Evolutionary conservation across 2,888 invertebrate genomes (phyloP).

Genomic region (Saturnia japonica): DNA sequence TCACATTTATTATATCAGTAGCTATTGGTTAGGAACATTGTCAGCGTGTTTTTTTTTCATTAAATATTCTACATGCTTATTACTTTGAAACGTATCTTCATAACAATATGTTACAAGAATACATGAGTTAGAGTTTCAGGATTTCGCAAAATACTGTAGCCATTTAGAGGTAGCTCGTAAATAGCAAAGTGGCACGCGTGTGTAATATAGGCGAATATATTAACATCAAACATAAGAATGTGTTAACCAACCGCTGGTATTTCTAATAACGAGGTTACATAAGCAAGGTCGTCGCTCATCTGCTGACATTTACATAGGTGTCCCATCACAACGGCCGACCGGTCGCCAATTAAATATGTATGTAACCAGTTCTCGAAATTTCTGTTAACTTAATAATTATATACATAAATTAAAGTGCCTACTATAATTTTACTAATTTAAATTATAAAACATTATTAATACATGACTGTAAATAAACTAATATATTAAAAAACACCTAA

Average conservation of each 20-base stretch:
- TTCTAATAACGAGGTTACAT: slow-evolving; percentile 67
- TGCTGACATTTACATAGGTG: slow-evolving; percentile 66
- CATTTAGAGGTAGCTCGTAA: slow-evolving; percentile 17
- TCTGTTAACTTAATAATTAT: slow-evolving; percentile 38
- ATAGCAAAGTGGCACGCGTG: slow-evolving; percentile 23
- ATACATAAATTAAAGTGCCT: slow-evolving; percentile 9
- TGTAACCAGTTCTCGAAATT: slow-evolving; percentile 62
- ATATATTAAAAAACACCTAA: too few relatives aligned
- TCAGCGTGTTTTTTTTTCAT: not conserved
- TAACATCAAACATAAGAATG: slow-evolving; percentile 42
- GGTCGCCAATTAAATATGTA: slow-evolving; percentile 48
- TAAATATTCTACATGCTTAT: too few relatives aligned
- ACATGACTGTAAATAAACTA: not conserved
- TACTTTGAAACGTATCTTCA: not conserved
- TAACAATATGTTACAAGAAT: not conserved
- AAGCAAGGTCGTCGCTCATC: slow-evolving; percentile 72
- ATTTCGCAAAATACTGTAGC: slow-evolving; percentile 14
- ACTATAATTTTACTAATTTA: too few relatives aligned
- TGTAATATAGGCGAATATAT: slow-evolving; percentile 27
- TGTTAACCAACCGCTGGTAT: slow-evolving; percentile 62
- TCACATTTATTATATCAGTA: too few relatives aligned
- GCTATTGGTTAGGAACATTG: not conserved
- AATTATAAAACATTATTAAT: not conserved
- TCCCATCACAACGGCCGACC: slow-evolving; percentile 58
- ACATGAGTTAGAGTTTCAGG: not conserved